Conservation (phyloP, 64 coral and sea anemone genomes). For the Pachyseris speciosa region DNA sequence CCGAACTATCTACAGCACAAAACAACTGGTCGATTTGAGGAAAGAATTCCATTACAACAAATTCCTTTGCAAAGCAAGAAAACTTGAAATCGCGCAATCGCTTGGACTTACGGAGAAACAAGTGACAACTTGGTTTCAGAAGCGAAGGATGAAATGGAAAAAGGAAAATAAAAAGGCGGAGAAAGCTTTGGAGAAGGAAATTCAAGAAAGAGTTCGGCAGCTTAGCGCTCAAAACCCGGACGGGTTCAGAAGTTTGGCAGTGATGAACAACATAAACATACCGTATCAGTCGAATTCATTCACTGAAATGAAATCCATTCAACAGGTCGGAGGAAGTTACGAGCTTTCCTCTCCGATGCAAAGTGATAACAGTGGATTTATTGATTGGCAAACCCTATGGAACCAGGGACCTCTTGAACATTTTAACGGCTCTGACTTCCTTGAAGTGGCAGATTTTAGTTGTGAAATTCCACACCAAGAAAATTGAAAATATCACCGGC, state of each 20-base stretch:
- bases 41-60: constrained; percentile 98
- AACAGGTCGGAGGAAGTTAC: background rate
- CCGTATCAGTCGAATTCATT: background rate
- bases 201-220: constrained; percentile 78
- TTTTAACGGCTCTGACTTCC: background rate
- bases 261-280: background rate
- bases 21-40: constrained; percentile 89
- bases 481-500: no score
- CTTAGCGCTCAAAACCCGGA: constrained; percentile 77
- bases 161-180: constrained; percentile 78
- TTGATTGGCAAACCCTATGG: background rate
- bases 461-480: no score
- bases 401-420: constrained; percentile 11
- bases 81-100: constrained; percentile 96
- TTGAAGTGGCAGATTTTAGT: no score
- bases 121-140: constrained; percentile 99
- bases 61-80: constrained; percentile 84
- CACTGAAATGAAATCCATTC: background rate
- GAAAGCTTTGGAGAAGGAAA: constrained; percentile 82
- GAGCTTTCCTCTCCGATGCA: background rate
- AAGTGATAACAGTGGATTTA: background rate
- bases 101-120: constrained; percentile 95
- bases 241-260: constrained; percentile 80
- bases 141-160: constrained; percentile 98
- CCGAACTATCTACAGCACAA: constrained; percentile 89